Evolutionary conservation across 1,140 invertebrate species (phyloP).

Genomic region (Aphis gossypii): DNA sequence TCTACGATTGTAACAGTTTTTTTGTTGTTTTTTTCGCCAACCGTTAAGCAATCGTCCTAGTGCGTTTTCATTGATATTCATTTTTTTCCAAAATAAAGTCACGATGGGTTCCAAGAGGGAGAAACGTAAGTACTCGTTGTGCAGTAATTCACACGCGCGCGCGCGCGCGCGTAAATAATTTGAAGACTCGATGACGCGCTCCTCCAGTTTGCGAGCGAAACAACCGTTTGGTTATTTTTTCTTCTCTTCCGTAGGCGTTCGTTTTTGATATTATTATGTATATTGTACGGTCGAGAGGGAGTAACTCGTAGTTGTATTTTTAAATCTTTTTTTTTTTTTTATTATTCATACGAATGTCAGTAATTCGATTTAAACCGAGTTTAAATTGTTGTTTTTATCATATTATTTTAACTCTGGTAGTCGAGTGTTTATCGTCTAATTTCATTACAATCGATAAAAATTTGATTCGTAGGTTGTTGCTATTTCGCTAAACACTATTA

Average conservation of each 20-base stretch:
- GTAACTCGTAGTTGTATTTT: neutral
- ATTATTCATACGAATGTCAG: neutral
- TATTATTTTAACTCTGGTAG: neutral
- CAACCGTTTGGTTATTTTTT: neutral
- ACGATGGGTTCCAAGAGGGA: constrained; percentile 29
- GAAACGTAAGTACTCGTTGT: constrained; percentile 35
- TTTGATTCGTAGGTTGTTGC: neutral
- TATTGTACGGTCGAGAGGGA: neutral
- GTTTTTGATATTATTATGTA: neutral
- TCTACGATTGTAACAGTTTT: neutral
- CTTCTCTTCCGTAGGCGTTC: neutral
- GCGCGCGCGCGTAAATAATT: neutral
- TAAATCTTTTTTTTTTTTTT: neutral
- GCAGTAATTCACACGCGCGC: neutral
- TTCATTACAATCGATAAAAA: neutral
- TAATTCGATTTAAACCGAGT: neutral
- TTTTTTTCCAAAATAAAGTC: neutral
- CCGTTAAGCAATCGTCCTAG: neutral
- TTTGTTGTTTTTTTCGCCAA: neutral
- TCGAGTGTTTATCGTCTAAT: neutral
- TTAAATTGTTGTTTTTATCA: neutral
- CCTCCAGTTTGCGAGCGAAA: neutral
- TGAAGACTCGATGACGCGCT: neutral
- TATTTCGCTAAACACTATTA: neutral
- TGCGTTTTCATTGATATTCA: neutral